Evolutionary conservation across 2,888 invertebrate genomes (phyloP).

Genomic region (Acronicta alni): DNA sequence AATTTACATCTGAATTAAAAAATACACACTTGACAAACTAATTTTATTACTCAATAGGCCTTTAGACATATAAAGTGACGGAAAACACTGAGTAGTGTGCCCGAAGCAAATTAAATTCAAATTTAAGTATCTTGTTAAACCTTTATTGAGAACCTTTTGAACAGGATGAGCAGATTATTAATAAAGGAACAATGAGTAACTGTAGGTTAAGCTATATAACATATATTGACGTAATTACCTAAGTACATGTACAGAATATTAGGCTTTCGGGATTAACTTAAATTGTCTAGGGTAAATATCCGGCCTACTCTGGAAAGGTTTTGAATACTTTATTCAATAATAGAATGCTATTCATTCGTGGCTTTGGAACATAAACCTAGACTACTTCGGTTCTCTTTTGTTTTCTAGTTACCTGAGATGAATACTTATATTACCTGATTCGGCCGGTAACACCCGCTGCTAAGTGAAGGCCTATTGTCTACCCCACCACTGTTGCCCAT

Average conservation of each 20-base stretch:
- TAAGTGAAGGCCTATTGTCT: no score
- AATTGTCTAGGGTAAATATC: constrained; percentile 31
- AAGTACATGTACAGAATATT: constrained; percentile 18
- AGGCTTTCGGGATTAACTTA: constrained; percentile 11
- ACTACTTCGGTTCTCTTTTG: no score
- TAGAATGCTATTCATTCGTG: constrained; percentile 12
- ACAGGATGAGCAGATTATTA: constrained; percentile 19
- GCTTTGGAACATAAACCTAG: not conserved
- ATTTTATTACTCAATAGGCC: constrained; percentile 23
- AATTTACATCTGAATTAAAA: constrained; percentile 14
- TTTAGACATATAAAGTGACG: constrained; percentile 13
- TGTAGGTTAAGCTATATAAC: constrained; percentile 34
- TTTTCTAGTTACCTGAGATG: no score
- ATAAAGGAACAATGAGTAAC: constrained; percentile 27
- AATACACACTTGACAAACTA: constrained; percentile 1
- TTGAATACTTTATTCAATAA: not conserved
- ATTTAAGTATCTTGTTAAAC: constrained; percentile 53
- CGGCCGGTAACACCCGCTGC: no score
- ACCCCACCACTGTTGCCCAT: no score
- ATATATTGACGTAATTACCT: constrained; percentile 44
- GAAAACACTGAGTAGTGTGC: constrained; percentile 14
- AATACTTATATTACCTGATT: no score
- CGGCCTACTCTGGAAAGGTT: constrained; percentile 16
- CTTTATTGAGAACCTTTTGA: constrained; percentile 34
- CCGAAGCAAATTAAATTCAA: constrained; percentile 47